Conservation (phyloP, 2,113 vertebrate species). For the Callopanchax toddi region DNA sequence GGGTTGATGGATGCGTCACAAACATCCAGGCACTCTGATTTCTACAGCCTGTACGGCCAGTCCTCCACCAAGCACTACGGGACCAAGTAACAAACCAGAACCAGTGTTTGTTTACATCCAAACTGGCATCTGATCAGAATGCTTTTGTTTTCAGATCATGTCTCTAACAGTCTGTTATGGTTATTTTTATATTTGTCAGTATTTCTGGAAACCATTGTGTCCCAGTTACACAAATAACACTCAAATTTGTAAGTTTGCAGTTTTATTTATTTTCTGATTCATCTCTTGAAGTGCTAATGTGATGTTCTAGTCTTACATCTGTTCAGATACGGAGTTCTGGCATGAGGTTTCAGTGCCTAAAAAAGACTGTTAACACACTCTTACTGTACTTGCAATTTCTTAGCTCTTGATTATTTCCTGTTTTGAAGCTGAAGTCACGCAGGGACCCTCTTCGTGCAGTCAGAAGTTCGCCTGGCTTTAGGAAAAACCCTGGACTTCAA, state of each 20-base stretch:
- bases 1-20: constrained; percentile 94
- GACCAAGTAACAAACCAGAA: constrained; percentile 86
- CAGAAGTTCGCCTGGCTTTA: constrained; percentile 70
- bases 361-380: constrained; percentile 58
- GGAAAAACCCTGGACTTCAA: constrained; percentile 70
- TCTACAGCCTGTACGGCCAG: constrained; percentile 94
- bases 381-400: constrained; percentile 71
- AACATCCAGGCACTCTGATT: constrained; percentile 91
- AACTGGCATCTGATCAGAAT: constrained; percentile 10
- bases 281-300: constrained; percentile 58
- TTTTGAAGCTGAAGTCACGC: constrained; percentile 71
- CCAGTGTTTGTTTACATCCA: constrained; percentile 12
- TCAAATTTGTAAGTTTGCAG: constrained; percentile 39
- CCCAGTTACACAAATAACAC: constrained; percentile 23
- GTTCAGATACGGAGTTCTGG: constrained; percentile 48
- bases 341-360: constrained; percentile 63
- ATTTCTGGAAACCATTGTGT: constrained; percentile 28
- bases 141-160: constrained; percentile 14
- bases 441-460: constrained; percentile 71
- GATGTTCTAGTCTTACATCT: constrained; percentile 64
- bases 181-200: constrained; percentile 16
- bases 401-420: constrained; percentile 75
- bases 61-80: constrained; percentile 94
- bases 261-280: constrained; percentile 56
- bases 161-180: constrained; percentile 5